Evolutionary conservation across 2,888 invertebrate species (phyloP).

Genomic region (Polia nebulosa): DNA sequence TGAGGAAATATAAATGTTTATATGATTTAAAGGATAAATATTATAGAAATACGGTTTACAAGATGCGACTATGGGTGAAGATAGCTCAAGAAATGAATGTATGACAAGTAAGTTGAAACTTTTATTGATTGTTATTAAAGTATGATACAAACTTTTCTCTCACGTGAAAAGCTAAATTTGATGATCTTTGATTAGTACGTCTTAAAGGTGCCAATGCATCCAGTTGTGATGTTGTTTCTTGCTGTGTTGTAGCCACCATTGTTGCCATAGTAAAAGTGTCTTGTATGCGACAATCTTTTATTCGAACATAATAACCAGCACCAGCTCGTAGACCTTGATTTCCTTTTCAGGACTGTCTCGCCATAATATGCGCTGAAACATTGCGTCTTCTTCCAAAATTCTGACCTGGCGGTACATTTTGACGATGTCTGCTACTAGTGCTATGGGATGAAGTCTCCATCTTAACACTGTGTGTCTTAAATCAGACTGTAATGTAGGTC

Average conservation of each 20-base stretch:
- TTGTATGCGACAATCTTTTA: slow-evolving; percentile 1
- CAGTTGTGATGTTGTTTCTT: slow-evolving; percentile 3
- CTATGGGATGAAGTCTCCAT: too few species aligned
- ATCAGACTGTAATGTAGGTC: too few species aligned
- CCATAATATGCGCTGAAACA: too few species aligned
- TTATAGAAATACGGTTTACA: too few species aligned
- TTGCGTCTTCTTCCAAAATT: too few species aligned
- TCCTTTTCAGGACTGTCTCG: too few species aligned
- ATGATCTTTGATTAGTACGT: slow-evolving; percentile 18
- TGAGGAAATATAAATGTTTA: too few species aligned
- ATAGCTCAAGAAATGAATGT: slow-evolving; percentile 3
- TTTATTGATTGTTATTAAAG: slow-evolving; percentile 19
- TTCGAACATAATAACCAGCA: slow-evolving; percentile 2
- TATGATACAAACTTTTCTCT: slow-evolving; percentile 21
- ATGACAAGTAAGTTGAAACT: slow-evolving; percentile 14
- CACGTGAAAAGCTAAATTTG: slow-evolving; percentile 18
- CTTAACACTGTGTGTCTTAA: too few species aligned
- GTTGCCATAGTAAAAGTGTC: slow-evolving; percentile 1
- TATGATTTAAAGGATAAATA: too few species aligned
- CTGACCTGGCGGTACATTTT: too few species aligned
- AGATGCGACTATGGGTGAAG: slow-evolving; percentile 13
- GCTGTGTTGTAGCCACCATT: slow-evolving; percentile 3
- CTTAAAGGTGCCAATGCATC: slow-evolving; percentile 1
- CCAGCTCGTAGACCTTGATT: too few species aligned
- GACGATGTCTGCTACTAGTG: too few species aligned